These are phyloP conservation scores for Onychomys leucogaster DNA, from an alignment of 2,797 vertebrate species.

Conservation along the genomic window DNA sequence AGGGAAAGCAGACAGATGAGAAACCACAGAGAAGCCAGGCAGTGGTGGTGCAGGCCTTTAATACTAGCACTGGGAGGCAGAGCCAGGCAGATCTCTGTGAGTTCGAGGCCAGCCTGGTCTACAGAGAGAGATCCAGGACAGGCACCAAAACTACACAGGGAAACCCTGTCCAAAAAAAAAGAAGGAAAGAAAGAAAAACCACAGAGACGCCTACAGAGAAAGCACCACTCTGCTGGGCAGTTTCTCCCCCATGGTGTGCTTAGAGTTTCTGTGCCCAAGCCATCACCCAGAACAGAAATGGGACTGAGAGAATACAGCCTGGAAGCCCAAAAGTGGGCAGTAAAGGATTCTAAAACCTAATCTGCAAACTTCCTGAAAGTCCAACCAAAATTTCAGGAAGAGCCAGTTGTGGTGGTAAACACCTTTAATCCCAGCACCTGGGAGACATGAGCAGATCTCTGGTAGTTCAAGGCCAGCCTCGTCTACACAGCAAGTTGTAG, in stretches of 20 bases:
- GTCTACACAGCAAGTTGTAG: not conserved
- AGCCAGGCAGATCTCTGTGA: too few species aligned
- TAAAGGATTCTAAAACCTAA: not conserved
- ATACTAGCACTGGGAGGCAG: too few species aligned
- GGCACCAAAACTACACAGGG: too few species aligned
- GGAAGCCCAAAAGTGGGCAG: not conserved
- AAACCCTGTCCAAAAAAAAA: too few species aligned
- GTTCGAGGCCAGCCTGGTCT: too few species aligned
- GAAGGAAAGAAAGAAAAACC: too few species aligned
- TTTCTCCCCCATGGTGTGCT: not conserved
- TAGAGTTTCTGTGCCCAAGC: not conserved
- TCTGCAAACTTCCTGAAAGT: not conserved
- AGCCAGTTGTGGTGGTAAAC: not conserved
- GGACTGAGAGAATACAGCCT: not conserved
- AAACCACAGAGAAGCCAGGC: not conserved
- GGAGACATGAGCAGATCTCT: too few species aligned
- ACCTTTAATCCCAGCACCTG: not conserved
- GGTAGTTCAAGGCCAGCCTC: not conserved
- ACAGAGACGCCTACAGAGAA: too few species aligned
- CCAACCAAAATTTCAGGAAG: not conserved
- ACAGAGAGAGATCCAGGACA: too few species aligned
- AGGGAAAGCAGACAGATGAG: not conserved
- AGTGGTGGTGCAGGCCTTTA: too few species aligned
- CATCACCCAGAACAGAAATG: not conserved
- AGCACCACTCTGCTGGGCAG: fast-evolving